Conservation (phyloP, 2,113 vertebrate genomes). For the Callionymus lyra region DNA sequence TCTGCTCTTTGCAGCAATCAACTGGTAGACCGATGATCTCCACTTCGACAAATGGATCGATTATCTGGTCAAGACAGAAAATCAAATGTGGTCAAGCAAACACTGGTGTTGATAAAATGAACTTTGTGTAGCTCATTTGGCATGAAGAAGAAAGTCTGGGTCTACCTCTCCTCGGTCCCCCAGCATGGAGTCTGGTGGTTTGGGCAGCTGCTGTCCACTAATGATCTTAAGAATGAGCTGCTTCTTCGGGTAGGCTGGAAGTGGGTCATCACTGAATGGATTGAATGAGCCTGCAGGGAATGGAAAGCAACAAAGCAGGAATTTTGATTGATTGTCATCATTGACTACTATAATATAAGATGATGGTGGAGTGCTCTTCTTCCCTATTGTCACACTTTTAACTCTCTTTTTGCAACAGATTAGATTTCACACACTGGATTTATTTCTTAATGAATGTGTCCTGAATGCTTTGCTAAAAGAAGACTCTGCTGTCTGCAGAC, state of each 20-base stretch:
- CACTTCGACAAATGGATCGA: slow-evolving; percentile 97
- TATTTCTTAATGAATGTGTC: too few relatives aligned
- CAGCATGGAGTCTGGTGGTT: slow-evolving; percentile 94
- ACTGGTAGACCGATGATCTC: slow-evolving; percentile 93
- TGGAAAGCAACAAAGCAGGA: slow-evolving; percentile 13
- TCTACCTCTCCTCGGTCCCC: slow-evolving; percentile 93
- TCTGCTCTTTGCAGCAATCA: slow-evolving; percentile 95
- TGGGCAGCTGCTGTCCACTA: slow-evolving; percentile 94
- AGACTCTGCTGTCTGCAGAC: too few relatives aligned
- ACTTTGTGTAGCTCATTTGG: too few relatives aligned
- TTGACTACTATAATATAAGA: slow-evolving; percentile 4
- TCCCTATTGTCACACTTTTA: too few relatives aligned
- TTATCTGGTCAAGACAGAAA: slow-evolving; percentile 72
- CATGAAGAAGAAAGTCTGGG: too few relatives aligned
- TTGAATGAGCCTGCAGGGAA: slow-evolving; percentile 81
- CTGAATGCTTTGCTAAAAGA: too few relatives aligned
- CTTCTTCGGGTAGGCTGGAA: slow-evolving; percentile 92
- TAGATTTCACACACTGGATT: too few relatives aligned
- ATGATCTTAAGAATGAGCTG: slow-evolving; percentile 94
- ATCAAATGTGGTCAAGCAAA: background rate
- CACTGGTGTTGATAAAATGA: too few relatives aligned
- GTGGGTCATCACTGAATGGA: slow-evolving; percentile 84
- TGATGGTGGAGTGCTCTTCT: background rate
- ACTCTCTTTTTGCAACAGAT: too few relatives aligned
- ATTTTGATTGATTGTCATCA: slow-evolving; percentile 26